A percentile compares a stretch with the other conserved stretches of the same genome.
phyloP scores from a whole-genome alignment of 2,888 invertebrate genomes.

The Saturnia pavonia region DNA sequence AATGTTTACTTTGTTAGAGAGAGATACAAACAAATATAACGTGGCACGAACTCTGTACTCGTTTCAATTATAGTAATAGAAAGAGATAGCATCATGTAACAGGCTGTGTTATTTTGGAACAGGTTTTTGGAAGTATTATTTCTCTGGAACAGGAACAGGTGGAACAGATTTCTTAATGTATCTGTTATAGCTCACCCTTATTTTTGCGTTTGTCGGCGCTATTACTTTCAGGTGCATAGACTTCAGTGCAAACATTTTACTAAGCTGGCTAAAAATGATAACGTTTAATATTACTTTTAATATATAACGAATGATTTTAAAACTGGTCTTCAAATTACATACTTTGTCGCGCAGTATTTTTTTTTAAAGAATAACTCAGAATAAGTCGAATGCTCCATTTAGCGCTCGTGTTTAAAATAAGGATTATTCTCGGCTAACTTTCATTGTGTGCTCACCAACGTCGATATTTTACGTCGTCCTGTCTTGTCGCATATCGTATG shows the following conservation, averaged over 20 bases:
- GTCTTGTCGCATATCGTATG: background rate
- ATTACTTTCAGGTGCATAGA: background rate
- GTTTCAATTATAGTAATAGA: too few relatives aligned
- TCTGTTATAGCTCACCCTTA: too few relatives aligned
- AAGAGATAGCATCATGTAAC: too few relatives aligned
- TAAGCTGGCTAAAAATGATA: background rate
- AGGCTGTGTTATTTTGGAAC: too few relatives aligned
- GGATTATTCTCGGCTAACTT: background rate
- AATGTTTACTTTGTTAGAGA: too few relatives aligned
- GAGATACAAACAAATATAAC: too few relatives aligned
- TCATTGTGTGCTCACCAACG: background rate
- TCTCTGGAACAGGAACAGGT: too few relatives aligned
- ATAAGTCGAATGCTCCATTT: background rate
- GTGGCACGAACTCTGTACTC: too few relatives aligned
- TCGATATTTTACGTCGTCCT: background rate
- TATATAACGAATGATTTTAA: background rate
- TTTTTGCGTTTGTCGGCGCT: background rate
- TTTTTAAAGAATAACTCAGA: background rate
- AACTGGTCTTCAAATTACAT: background rate
- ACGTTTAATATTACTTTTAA: too few relatives aligned
- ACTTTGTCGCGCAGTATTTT: background rate
- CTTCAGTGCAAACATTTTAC: background rate
- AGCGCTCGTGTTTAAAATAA: background rate
- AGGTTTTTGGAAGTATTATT: too few relatives aligned
- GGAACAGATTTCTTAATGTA: too few relatives aligned